Percentiles rank a stretch among this genome's conserved stretches.
Conservation (phyloP, 1,140 invertebrate species). For the Colletes gigas region DNA sequence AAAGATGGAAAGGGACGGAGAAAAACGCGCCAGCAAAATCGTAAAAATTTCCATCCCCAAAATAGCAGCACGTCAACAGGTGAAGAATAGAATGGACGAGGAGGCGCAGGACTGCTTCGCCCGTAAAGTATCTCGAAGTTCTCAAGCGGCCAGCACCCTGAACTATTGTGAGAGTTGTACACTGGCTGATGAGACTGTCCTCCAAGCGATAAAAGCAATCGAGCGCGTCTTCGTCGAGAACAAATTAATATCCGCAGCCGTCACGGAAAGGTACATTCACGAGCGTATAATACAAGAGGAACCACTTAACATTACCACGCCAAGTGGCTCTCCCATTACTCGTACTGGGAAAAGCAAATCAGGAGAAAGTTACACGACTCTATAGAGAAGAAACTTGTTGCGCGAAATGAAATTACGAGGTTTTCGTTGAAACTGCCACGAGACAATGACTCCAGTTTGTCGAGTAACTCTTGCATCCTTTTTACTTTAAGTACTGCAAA, state of each 20-base stretch:
- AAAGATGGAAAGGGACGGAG: neutral
- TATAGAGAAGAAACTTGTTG: too few relatives aligned
- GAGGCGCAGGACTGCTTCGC: neutral
- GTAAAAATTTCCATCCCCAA: slow-evolving; percentile 23
- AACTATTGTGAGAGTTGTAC: slow-evolving; percentile 52
- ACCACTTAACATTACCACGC: too few relatives aligned
- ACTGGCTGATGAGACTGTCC: slow-evolving; percentile 25
- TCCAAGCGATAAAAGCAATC: slow-evolving; percentile 53
- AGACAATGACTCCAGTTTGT: too few relatives aligned
- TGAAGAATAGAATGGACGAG: slow-evolving; percentile 11
- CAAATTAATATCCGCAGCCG: slow-evolving; percentile 56
- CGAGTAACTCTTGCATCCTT: too few relatives aligned
- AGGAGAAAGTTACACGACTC: too few relatives aligned
- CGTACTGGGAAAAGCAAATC: neutral
- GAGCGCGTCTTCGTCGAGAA: slow-evolving; percentile 42
- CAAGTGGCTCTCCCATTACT: neutral
- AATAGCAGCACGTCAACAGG: slow-evolving; percentile 33
- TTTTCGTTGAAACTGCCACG: neutral
- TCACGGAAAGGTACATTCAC: slow-evolving; percentile 33
- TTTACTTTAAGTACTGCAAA: too few relatives aligned
- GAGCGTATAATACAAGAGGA: too few relatives aligned
- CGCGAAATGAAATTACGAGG: too few relatives aligned
- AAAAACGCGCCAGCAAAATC: neutral
- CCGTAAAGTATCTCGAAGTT: slow-evolving; percentile 43
- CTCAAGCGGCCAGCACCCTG: slow-evolving; percentile 37